Conservation (phyloP, 2,113 vertebrate genomes). For the Illadopsis cleaveri region DNA sequence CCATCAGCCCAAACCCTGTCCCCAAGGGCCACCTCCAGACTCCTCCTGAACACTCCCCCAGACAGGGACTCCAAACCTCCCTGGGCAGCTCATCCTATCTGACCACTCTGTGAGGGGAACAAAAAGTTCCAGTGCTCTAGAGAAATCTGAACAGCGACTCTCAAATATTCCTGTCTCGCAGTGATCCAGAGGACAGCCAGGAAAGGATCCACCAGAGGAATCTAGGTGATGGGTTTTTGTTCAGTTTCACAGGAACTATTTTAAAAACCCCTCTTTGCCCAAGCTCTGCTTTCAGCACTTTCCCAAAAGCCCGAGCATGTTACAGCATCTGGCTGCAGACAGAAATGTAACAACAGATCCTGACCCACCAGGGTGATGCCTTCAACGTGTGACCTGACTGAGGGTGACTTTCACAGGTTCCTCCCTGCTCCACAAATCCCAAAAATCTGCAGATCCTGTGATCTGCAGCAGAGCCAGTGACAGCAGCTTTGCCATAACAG, state of each 20-base stretch:
- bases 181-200: background rate
- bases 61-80: background rate
- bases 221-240: background rate
- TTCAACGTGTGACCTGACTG: background rate
- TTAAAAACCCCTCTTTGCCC: background rate
- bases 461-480: background rate
- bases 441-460: background rate
- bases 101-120: too few species aligned
- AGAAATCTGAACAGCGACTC: background rate
- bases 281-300: background rate
- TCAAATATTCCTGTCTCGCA: background rate
- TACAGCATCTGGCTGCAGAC: background rate
- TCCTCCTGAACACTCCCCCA: background rate
- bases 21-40: background rate
- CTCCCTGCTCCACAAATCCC: background rate
- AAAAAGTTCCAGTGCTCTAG: background rate
- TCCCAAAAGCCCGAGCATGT: accelerated
- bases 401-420: background rate
- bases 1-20: background rate
- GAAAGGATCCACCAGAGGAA: background rate
- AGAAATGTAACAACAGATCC: background rate
- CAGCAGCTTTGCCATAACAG: background rate
- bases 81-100: background rate
- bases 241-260: background rate
- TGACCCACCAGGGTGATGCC: background rate